Evolutionary conservation across 2,797 vertebrate genomes (phyloP).

Genomic region (Steatocranus sp.): DNA sequence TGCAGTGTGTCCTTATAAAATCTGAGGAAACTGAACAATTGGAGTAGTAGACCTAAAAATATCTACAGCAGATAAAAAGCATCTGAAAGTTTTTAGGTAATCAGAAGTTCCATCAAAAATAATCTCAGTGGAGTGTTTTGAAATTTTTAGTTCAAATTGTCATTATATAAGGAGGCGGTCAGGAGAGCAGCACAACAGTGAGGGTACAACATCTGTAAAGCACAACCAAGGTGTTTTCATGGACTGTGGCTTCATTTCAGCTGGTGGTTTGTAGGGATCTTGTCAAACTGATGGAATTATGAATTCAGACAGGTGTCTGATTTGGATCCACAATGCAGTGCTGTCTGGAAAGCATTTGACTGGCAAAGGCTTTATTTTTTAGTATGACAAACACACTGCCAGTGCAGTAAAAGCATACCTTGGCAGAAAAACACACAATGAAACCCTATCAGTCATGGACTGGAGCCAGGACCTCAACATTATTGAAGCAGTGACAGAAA

Average conservation of each 20-base stretch:
- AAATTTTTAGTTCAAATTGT: fast-evolving
- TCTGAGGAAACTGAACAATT: background rate
- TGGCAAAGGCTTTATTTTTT: background rate
- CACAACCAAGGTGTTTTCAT: background rate
- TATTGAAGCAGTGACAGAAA: background rate
- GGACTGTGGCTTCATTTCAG: background rate
- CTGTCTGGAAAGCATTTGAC: background rate
- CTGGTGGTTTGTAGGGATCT: background rate
- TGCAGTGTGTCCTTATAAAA: background rate
- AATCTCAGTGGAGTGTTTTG: background rate
- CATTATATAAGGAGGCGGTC: background rate
- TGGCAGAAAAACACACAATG: background rate
- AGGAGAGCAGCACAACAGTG: background rate
- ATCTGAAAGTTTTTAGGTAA: background rate
- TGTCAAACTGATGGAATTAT: background rate
- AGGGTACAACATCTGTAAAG: background rate
- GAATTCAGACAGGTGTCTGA: background rate
- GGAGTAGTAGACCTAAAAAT: background rate
- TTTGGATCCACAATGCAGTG: background rate
- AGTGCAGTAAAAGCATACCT: background rate
- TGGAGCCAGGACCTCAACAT: background rate
- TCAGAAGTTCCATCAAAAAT: background rate
- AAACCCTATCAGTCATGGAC: background rate
- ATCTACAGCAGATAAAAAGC: background rate
- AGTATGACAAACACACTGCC: background rate